Conservation (phyloP, 2,113 vertebrate genomes). For the Corythornis vintsioides region DNA sequence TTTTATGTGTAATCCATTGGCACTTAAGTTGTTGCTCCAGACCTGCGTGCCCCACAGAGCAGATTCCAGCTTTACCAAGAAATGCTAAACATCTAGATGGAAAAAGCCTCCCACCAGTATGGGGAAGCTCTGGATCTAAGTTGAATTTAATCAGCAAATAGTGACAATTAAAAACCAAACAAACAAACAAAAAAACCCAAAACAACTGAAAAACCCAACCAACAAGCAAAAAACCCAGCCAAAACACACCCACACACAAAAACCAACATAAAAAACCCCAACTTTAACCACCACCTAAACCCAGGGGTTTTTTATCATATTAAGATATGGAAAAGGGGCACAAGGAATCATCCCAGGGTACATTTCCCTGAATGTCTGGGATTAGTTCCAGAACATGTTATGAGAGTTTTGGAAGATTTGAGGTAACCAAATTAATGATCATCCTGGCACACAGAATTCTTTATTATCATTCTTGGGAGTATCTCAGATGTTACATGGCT, state of each 20-base stretch:
- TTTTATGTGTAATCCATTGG: background rate
- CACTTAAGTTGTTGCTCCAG: background rate
- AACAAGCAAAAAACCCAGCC: too few species aligned
- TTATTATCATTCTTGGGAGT: background rate
- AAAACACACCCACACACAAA: too few species aligned
- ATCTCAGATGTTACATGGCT: background rate
- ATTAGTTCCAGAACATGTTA: background rate
- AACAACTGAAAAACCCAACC: background rate
- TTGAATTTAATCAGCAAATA: background rate
- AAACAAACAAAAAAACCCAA: background rate
- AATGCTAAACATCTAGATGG: background rate
- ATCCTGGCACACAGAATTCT: background rate
- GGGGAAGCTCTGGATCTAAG: background rate
- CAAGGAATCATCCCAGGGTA: background rate
- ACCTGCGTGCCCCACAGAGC: background rate
- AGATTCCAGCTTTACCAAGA: background rate
- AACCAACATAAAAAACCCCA: background rate
- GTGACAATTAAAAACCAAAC: background rate
- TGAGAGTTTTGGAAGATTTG: background rate
- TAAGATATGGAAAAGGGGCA: background rate
- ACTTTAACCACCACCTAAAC: background rate
- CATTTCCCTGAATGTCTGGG: background rate
- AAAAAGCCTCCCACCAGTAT: accelerated
- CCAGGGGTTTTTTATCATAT: background rate
- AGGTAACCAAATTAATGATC: background rate